Evolutionary conservation across 2,888 invertebrate genomes (phyloP).

Genomic region (Agrotis ipsilon): DNA sequence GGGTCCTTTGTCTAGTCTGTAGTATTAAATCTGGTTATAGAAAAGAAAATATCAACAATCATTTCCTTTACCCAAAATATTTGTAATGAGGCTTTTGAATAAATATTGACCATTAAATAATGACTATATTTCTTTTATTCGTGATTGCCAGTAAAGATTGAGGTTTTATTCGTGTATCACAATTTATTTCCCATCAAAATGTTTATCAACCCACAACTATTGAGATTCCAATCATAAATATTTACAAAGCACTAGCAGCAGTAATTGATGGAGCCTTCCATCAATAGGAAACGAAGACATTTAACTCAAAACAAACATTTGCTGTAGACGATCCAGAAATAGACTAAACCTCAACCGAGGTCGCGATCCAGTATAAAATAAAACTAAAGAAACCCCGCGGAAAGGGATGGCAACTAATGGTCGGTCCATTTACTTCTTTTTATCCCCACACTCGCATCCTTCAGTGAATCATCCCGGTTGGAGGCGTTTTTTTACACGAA

Average conservation of each 20-base stretch:
- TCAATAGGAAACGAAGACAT: constrained; percentile 16
- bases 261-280: constrained; percentile 17
- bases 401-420: constrained; percentile 78
- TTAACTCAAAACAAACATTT: constrained; percentile 36
- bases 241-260: constrained; percentile 16
- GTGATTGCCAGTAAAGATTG: not conserved
- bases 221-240: constrained; percentile 19
- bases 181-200: constrained; percentile 10
- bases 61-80: not conserved
- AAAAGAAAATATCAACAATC: not conserved
- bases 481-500: constrained; percentile 68
- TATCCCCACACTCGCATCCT: constrained; percentile 74
- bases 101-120: not conserved
- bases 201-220: not conserved
- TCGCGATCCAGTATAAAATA: constrained; percentile 54
- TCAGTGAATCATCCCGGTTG: constrained; percentile 77
- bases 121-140: not conserved
- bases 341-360: constrained; percentile 65
- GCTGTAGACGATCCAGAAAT: constrained; percentile 53
- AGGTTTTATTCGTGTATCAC: no score
- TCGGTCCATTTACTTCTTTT: constrained; percentile 79
- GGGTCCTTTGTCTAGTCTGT: not conserved
- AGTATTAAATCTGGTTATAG: not conserved
- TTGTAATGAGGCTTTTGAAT: not conserved
- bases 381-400: constrained; percentile 58